These are phyloP conservation scores for Xerus rutilus DNA, from an alignment of 2,797 vertebrate species.

Conservation along the genomic window DNA sequence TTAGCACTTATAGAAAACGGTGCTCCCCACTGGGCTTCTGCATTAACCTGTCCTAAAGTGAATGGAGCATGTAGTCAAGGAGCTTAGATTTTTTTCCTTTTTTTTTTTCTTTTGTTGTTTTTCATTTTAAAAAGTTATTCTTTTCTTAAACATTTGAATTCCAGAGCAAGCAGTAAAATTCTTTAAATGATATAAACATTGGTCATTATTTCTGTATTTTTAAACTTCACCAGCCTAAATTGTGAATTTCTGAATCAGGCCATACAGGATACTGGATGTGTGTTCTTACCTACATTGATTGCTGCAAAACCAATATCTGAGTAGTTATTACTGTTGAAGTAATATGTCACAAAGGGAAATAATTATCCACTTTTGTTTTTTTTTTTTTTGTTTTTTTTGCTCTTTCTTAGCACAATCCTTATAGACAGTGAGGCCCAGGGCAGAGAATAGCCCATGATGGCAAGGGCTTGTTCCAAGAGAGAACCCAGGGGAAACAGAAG, in stretches of 20 bases:
- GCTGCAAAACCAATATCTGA: not conserved
- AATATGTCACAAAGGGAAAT: not conserved
- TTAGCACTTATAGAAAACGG: constrained; percentile 50
- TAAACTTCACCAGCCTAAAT: not conserved
- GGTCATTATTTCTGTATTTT: constrained; percentile 32
- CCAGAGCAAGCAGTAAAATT: constrained; percentile 25
- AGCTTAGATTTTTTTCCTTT: not conserved
- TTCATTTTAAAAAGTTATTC: constrained; percentile 14
- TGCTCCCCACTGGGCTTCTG: constrained; percentile 36
- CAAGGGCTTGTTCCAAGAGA: not conserved
- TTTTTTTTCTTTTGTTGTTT: constrained; percentile 23
- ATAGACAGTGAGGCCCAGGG: not conserved
- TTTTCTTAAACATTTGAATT: constrained; percentile 43
- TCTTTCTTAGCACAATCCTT: not conserved
- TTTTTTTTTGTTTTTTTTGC: not conserved
- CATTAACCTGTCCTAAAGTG: constrained; percentile 23
- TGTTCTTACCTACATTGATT: not conserved
- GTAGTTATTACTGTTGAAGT: constrained; percentile 16
- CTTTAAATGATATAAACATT: not conserved
- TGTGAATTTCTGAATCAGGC: constrained; percentile 7
- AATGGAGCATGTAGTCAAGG: not conserved
- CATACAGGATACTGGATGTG: not conserved
- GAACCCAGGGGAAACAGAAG: too few species aligned
- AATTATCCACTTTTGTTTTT: not conserved
- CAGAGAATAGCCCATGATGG: not conserved